Base-by-base conservation (phyloP, 1,140 invertebrate genomes). In the Neodiprion fabricii region DNA sequence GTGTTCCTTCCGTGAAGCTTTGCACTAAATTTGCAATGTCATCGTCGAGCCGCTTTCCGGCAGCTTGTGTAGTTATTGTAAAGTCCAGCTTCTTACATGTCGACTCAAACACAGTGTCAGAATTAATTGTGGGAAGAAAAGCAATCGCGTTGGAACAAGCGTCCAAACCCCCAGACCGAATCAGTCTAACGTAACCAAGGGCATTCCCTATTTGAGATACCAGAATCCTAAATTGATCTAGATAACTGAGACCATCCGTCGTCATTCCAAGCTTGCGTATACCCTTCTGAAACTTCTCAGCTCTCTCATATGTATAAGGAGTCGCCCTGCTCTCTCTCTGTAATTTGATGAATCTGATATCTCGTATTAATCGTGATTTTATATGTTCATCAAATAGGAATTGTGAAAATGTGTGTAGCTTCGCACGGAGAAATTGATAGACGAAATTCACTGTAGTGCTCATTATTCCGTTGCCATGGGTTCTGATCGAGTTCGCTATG, bases 311-410 rank as follows among this genome's bases (percentile, higher is more conserved):
- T 0, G 92, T 90, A 86, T 95, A 96, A 79, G 86, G 86, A 0
- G 74, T 74, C 7, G 72, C 48, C 17, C 82, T 82, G 48, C 79
- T 83, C 67, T 89, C 86, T 66, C 86, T 92, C 91, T 86, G 90
- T 4, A 75, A 73, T 40, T 84, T 85, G 0, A 88, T 78, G 50
- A 85, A 94, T 73, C 94, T 92, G 75, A 96, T 91, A 86, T 99
- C 98, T 88, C 97, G 97, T 72, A 97, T 92, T 0, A 99, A 88
- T 72, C 96, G 91, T 0, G 97, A 99, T 86, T 99, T 99, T 71
- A 99, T 99, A 80, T 98, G 97, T 88, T 99, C 98, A 87, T 99
- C 98, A 85, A 95, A 99, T 79, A 99, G 92, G 86, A 99, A 99
- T 86, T 99, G 97, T 1, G 98, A 99, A 85, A 99, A 98, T 5